phyloP scores from a whole-genome alignment of 2,888 invertebrate species.

The Patella depressa region DNA sequence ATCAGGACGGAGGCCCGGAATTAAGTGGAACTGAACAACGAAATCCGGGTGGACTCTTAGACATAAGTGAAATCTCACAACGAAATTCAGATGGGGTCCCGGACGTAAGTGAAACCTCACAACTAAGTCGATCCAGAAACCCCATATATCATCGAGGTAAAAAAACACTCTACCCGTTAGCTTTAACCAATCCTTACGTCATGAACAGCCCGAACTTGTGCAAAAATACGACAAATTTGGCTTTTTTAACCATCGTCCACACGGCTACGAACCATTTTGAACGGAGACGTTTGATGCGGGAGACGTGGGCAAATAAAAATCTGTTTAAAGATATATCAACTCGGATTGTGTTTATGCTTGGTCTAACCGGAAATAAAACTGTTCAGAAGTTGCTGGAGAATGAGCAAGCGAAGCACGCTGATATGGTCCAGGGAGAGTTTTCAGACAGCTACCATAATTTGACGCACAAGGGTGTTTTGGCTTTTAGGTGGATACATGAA shows the following conservation, averaged over 20 bases:
- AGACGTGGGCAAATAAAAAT: conserved; percentile 56
- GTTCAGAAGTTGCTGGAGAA: conserved; percentile 51
- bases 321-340: conserved; percentile 42
- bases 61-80: neutral
- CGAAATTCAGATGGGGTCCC: neutral
- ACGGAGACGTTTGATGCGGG: conserved; percentile 47
- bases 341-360: conserved; percentile 55
- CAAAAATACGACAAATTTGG: conserved; percentile 33
- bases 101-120: neutral
- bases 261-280: conserved; percentile 50
- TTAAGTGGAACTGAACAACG: conserved; percentile 27
- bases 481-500: conserved; percentile 53
- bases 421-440: conserved; percentile 61
- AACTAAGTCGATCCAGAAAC: neutral
- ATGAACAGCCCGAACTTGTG: conserved; percentile 54
- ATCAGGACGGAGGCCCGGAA: conserved; percentile 16
- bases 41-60: conserved; percentile 16
- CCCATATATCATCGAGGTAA: neutral
- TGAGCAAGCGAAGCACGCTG: conserved; percentile 49
- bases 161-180: conserved; percentile 47
- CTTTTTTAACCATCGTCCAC: conserved; percentile 54
- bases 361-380: conserved; percentile 38
- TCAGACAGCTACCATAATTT: conserved; percentile 56
- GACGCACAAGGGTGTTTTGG: conserved; percentile 59
- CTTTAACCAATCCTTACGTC: conserved; percentile 44